These are phyloP conservation scores for Oncorhynchus nerka DNA, from an alignment of 2,113 vertebrate species.

Conservation along the genomic window DNA sequence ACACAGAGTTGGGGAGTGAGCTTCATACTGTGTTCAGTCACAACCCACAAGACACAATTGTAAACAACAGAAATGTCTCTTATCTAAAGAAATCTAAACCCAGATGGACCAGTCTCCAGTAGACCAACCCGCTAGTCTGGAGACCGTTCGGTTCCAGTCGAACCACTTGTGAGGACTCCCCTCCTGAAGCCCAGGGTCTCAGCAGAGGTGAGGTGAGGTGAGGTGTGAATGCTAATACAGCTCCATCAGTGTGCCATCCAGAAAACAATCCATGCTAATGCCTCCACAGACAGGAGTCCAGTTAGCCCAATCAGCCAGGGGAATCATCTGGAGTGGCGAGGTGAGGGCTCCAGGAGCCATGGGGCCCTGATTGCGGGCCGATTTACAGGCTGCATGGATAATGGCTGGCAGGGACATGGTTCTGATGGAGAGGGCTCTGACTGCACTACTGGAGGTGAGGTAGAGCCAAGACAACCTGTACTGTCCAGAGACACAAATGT, in stretches of 20 bases:
- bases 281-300: constrained; percentile 74
- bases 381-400: constrained; percentile 73
- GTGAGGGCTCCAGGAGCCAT: constrained; percentile 56
- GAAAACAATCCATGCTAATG: constrained; percentile 79
- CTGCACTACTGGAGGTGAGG: constrained; percentile 25
- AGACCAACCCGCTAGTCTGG: too few species aligned
- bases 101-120: too few species aligned
- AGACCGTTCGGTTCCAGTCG: too few species aligned
- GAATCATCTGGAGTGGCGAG: constrained; percentile 74
- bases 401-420: constrained; percentile 47
- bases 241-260: constrained; percentile 67
- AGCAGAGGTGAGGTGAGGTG: constrained; percentile 13
- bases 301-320: constrained; percentile 75
- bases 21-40: too few species aligned
- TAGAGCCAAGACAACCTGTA: constrained; percentile 3
- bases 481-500: constrained; percentile 10
- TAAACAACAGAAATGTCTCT: not conserved
- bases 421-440: constrained; percentile 10
- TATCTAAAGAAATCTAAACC: too few species aligned
- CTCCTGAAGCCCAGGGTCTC: not conserved
- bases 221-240: constrained; percentile 63
- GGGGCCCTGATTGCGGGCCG: constrained; percentile 76
- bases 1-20: not conserved
- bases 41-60: not conserved
- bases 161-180: too few species aligned